These are phyloP conservation scores for Andrena marginata DNA, from an alignment of 2,888 invertebrate species.

Conservation along the genomic window DNA sequence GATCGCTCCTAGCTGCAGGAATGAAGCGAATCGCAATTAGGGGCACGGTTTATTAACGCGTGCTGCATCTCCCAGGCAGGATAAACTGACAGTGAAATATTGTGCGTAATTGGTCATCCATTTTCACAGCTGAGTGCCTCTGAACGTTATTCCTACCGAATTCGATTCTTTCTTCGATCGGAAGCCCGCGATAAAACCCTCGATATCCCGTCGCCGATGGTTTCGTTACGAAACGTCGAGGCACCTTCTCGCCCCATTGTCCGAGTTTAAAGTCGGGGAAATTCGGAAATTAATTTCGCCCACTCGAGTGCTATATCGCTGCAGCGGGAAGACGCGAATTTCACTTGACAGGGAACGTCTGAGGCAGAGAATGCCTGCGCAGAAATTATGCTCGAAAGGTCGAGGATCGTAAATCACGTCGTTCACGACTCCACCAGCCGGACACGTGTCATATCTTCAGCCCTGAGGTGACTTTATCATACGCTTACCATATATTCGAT, in stretches of 20 bases:
- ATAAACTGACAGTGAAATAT: too few species aligned
- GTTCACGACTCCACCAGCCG: constrained; percentile 16
- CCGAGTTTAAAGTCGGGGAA: background rate
- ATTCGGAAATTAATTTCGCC: background rate
- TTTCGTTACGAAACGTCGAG: background rate
- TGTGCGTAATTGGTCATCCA: too few species aligned
- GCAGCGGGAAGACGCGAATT: background rate
- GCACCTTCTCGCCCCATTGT: background rate
- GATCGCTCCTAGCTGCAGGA: too few species aligned
- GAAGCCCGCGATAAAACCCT: too few species aligned
- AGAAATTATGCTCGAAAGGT: constrained; percentile 16
- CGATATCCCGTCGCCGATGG: too few species aligned
- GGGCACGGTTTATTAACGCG: too few species aligned
- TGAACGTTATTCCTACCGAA: too few species aligned
- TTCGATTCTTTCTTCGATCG: too few species aligned
- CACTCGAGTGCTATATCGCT: background rate
- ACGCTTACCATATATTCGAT: constrained; percentile 39
- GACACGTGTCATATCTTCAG: constrained; percentile 39
- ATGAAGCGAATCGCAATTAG: too few species aligned
- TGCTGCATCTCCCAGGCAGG: too few species aligned
- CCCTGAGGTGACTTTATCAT: constrained; percentile 25
- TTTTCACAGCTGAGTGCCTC: too few species aligned
- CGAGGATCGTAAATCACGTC: constrained; percentile 37
- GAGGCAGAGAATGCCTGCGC: background rate
- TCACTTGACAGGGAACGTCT: constrained; percentile 1